Evolutionary conservation across 2,888 invertebrate species (phyloP), one percentile per base, ranked within the genome.

Genomic region (Scaptomyza polygonia): DNA sequence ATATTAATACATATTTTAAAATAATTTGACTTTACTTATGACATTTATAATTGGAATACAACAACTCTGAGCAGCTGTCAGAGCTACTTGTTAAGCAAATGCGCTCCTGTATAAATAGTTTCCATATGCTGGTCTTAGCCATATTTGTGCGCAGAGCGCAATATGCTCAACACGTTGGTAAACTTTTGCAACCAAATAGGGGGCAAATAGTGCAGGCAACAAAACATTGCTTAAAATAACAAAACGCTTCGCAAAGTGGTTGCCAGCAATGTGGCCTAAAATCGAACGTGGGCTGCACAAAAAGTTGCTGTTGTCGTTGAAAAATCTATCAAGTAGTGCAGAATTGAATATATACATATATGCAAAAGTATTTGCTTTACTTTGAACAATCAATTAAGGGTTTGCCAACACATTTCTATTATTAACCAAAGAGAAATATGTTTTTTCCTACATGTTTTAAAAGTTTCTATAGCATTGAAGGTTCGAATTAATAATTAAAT

Each of bases 121-220:
- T 25, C 42, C 18, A 16, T 34, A 39, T 42, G 8, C 25, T 21
- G 18, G 51, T 36, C 30, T 14, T 51, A 39, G 27, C 27, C 64
- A 43, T 18, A 54, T 32, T 30, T 67, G 61, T 69, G 63, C 58
- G 18, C 43, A 59, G 56, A 76, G 65, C 64, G 79, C 68, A 67
- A 79, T 79, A 72, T 82, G 69, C 79, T 77, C 80, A 83, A 83
- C 79, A 83, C 69, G 80, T 83, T 77, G 65, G 83, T 67, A 83
- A 83, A 79, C 80, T 72, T 79, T 64, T 47, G 68, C 72, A 72
- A 62, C 70, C 70, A 72, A 68, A 70, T 67, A 59, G 56, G n/a
- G n/a, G n/a, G n/a, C n/a, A n/a, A n/a, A n/a, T n/a, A n/a, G 72
- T 68, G 79, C 77, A 81, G 71, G 52, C 78, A 59, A 64, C 54